phyloP scores from a whole-genome alignment of 2,797 vertebrate species.

The Propithecus perrieri region DNA sequence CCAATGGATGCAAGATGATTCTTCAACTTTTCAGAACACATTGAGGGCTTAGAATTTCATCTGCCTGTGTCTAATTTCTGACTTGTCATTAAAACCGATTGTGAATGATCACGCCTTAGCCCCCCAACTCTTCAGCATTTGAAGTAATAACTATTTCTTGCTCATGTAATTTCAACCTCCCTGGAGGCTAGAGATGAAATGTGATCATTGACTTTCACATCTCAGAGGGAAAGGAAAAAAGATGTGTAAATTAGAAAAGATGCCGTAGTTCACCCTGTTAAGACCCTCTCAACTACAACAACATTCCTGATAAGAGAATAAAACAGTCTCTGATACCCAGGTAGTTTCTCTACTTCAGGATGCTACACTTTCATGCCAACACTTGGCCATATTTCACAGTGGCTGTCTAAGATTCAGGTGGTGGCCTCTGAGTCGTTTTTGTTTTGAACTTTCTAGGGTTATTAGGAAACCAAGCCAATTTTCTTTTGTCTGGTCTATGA shows the following conservation, averaged over 20 bases:
- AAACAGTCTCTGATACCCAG: slow-evolving; percentile 38
- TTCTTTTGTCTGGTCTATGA: slow-evolving; percentile 48
- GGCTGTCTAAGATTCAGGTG: slow-evolving; percentile 67
- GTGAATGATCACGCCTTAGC: not conserved
- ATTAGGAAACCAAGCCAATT: slow-evolving; percentile 64
- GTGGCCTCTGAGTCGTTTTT: slow-evolving; percentile 64
- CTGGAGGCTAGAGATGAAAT: not conserved
- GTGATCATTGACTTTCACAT: not conserved
- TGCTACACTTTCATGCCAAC: slow-evolving; percentile 72
- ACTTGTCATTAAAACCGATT: not conserved
- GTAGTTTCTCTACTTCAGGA: slow-evolving; percentile 50
- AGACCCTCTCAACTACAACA: slow-evolving; percentile 54
- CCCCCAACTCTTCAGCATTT: not conserved
- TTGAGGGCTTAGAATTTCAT: not conserved
- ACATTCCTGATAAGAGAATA: slow-evolving; percentile 34
- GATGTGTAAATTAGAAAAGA: slow-evolving; percentile 47
- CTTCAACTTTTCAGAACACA: not conserved
- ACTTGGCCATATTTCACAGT: slow-evolving; percentile 58
- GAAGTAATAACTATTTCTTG: not conserved
- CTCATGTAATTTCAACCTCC: slow-evolving; percentile 54
- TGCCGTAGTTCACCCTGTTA: not conserved
- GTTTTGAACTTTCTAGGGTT: slow-evolving; percentile 72
- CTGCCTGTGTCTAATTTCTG: not conserved
- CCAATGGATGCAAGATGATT: not conserved
- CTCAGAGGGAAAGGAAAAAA: not conserved